Base-by-base conservation (phyloP, 35 echinoderm and acorn worm genomes). In the Patiria miniata region DNA sequence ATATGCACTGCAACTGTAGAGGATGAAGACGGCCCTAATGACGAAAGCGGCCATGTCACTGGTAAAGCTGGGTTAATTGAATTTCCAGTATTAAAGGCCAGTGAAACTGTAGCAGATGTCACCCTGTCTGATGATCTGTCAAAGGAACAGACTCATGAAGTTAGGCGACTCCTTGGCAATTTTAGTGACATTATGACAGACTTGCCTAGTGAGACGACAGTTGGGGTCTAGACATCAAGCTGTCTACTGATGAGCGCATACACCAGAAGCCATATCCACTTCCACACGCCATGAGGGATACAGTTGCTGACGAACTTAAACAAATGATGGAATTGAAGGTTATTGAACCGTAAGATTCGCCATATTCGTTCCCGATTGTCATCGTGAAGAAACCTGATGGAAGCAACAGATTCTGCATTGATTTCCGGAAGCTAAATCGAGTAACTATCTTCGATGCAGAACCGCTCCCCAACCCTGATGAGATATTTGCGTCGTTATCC, bases 381-480 rank as follows among this genome's bases (percentile, higher is more conserved):
- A 40, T 95, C 0, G 85, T 91, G 3, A 84, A 83, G 65, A 95
- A 95, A 40, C 51, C 37, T 50, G 89, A 95, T 69, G 89, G 93
- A n/a, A 69, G 58, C 14, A 87, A 96, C 50, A 61, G 93, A 44
- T 93, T 85, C 42, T 93, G 91, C 56, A 37, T 78, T 39, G 91
- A 89, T 37, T 84, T 69, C 36, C 44, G 77, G 17, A 80, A 68
- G 34, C 15, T 94, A 0, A 94, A 90, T 36, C 51, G 32, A 10
- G 68, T 90, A 51, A 89, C 86, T 5, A 39, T 78, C 1, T 78
- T 87, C 57, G 88, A 90, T 52, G 81, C 80, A 52, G 88, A 90
- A 40, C 88, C 88, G 32, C 39, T 90, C 33, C 80, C 88, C 23
- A 51, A 77, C 69, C 88, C 59, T 36, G 88, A 90, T 42, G 88